phyloP scores from a whole-genome alignment of 1,140 invertebrate species.

The Drosophila lini region DNA sequence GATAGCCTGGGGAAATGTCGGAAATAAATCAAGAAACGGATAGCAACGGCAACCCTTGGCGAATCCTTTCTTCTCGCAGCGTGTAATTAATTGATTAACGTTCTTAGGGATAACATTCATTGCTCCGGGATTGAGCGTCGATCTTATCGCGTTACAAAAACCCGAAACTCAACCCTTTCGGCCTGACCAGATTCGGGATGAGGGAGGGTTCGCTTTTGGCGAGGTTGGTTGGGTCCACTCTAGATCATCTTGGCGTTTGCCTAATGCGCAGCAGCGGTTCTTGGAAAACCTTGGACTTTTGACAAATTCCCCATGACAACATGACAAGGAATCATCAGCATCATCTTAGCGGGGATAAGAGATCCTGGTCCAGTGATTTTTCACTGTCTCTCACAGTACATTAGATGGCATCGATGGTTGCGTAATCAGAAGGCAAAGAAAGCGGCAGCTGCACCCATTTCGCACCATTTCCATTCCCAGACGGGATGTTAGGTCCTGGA shows the following conservation, averaged over 20 bases:
- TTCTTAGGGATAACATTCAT: conserved; percentile 75
- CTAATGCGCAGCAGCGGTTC: conserved; percentile 70
- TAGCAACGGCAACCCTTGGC: conserved; percentile 49
- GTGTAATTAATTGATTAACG: conserved; percentile 83
- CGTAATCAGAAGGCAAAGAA: conserved; percentile 59
- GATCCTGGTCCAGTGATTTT: conserved; percentile 69
- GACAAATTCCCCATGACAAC: conserved; percentile 49
- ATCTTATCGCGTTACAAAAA: conserved; percentile 78
- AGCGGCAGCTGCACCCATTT: conserved; percentile 71
- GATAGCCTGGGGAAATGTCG: conserved; percentile 68
- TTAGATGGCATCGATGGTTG: conserved; percentile 67
- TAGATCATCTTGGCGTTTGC: conserved; percentile 33
- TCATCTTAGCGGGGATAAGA: conserved; percentile 23
- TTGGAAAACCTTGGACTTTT: conserved; percentile 55
- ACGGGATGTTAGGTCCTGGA: conserved; percentile 21
- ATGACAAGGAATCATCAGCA: conserved; percentile 49
- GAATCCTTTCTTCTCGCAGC: conserved; percentile 66
- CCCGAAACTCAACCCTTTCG: conserved; percentile 64
- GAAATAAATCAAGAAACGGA: conserved; percentile 64
- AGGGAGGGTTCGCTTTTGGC: conserved; percentile 1
- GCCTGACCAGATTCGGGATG: conserved; percentile 54
- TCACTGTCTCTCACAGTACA: conserved; percentile 76
- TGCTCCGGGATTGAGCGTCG: conserved; percentile 56
- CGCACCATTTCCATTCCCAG: conserved; percentile 65
- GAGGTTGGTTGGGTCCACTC: conserved; percentile 41